Evolutionary conservation across 1,140 invertebrate species (phyloP).

Genomic region (Meloidogyne chitwoodi): DNA sequence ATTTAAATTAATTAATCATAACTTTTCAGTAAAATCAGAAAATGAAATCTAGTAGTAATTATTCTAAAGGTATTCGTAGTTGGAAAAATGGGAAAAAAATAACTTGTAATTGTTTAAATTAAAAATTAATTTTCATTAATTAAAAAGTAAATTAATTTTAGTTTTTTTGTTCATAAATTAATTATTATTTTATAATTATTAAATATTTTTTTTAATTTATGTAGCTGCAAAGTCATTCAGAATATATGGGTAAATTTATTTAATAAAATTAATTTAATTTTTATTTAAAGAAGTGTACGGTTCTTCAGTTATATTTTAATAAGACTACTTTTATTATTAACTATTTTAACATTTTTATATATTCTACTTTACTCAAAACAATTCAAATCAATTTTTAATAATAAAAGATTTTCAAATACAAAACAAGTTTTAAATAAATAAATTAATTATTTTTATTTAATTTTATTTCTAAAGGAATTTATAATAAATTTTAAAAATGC

Average conservation of each 20-base stretch:
- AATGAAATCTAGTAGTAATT: not conserved
- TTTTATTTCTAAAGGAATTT: not conserved
- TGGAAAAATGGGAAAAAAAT: not conserved
- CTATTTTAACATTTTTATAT: not conserved
- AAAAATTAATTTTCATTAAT: no score
- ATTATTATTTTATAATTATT: no score
- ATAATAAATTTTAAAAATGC: slow-evolving; percentile 12
- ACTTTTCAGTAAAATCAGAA: no score
- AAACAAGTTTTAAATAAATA: not conserved
- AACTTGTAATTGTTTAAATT: not conserved
- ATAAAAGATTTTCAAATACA: not conserved
- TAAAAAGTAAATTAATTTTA: no score
- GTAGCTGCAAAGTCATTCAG: no score
- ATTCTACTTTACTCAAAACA: not conserved
- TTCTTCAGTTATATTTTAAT: not conserved
- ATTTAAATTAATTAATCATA: no score
- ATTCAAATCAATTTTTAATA: not conserved
- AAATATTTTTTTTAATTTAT: no score
- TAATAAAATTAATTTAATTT: no score
- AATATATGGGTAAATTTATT: no score
- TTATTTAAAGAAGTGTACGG: not conserved
- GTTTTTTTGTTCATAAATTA: no score
- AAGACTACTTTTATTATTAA: not conserved
- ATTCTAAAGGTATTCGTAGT: not conserved
- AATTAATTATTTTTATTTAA: not conserved